A percentile compares a stretch with the other conserved stretches of the same genome.
phyloP scores from a whole-genome alignment of 2,113 vertebrate genomes.

The Zosterops hypoxanthus region DNA sequence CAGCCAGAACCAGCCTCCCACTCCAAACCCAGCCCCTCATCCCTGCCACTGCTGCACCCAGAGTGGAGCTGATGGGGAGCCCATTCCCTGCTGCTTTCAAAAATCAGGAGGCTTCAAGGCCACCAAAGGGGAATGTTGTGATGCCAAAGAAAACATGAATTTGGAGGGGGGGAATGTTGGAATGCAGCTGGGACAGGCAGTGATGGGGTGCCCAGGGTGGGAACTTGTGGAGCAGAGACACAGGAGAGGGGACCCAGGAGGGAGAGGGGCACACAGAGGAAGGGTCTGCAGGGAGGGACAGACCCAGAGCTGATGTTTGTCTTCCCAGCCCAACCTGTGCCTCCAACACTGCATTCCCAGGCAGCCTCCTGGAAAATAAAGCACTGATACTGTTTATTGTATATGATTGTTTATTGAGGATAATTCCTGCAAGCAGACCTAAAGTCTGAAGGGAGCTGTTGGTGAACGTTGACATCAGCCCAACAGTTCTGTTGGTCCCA shows the following conservation, averaged over 20 bases:
- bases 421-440: background rate
- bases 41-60: background rate
- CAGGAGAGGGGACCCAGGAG: accelerated
- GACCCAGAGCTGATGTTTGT: background rate
- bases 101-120: background rate
- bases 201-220: background rate
- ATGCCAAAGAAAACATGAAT: background rate
- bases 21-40: background rate
- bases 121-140: background rate
- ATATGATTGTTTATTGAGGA: background rate
- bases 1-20: background rate
- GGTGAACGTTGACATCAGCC: background rate
- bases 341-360: background rate
- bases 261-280: background rate
- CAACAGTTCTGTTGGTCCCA: background rate
- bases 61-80: background rate
- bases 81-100: background rate
- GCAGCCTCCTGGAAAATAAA: background rate
- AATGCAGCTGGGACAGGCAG: background rate
- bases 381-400: background rate
- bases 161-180: background rate
- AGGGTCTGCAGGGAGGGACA: background rate
- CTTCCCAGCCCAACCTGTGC: background rate
- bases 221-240: background rate
- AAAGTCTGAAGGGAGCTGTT: background rate